phyloP scores from a whole-genome alignment of 2,113 vertebrate genomes.

The Leptocoma aspasia region DNA sequence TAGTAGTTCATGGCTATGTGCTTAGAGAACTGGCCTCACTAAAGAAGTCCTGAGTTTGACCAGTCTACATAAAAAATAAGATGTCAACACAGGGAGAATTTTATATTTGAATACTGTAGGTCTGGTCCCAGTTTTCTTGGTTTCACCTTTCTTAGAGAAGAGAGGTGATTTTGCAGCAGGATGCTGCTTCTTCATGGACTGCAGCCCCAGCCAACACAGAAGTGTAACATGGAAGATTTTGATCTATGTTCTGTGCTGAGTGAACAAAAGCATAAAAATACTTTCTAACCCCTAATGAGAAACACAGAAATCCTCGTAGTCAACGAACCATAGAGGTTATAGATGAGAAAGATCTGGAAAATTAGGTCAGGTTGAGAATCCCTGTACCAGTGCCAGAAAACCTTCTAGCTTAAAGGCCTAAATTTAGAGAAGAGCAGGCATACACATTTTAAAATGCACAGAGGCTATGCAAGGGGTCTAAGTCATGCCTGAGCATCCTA shows the following conservation, averaged over 20 bases:
- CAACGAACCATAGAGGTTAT: not conserved
- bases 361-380: conserved; percentile 7
- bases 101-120: not conserved
- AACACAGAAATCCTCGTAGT: not conserved
- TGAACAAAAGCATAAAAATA: not conserved
- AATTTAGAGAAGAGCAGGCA: not conserved
- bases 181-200: not conserved
- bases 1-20: not conserved
- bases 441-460: not conserved
- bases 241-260: not conserved
- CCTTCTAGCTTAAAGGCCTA: not conserved
- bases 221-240: not conserved
- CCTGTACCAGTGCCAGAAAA: not conserved
- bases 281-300: not conserved
- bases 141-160: not conserved
- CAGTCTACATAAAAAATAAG: not conserved
- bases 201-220: not conserved
- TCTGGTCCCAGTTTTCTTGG: not conserved
- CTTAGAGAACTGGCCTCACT: not conserved
- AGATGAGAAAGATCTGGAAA: not conserved
- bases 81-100: not conserved
- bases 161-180: not conserved
- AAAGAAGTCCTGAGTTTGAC: not conserved
- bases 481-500: not conserved
- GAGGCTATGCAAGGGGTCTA: not conserved